phyloP scores from a whole-genome alignment of 2,113 vertebrate genomes.

The Vimba vimba region DNA sequence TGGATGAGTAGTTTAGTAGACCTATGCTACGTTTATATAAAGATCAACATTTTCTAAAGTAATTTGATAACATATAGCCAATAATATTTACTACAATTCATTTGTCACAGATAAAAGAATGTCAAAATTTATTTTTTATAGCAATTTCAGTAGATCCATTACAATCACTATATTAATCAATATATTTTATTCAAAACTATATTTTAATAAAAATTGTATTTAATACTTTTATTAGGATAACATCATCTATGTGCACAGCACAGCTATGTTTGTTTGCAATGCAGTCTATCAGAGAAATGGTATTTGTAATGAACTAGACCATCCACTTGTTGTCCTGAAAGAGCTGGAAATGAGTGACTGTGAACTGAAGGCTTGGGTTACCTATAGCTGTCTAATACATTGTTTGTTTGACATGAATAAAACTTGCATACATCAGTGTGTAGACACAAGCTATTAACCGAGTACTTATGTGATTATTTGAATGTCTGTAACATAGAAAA shows the following conservation, averaged over 20 bases:
- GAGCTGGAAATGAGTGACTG: neutral
- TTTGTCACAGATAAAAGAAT: too few species aligned
- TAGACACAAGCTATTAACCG: neutral
- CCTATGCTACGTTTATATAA: too few species aligned
- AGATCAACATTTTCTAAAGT: too few species aligned
- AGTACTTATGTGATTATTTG: neutral
- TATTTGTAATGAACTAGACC: neutral
- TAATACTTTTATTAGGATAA: neutral
- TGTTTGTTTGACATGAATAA: neutral
- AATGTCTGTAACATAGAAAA: neutral
- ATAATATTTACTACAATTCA: too few species aligned
- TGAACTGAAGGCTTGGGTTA: neutral
- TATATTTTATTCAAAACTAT: neutral
- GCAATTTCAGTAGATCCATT: too few species aligned
- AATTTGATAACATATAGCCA: too few species aligned
- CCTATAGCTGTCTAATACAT: neutral
- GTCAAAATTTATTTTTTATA: too few species aligned
- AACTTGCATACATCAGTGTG: neutral
- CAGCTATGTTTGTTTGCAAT: neutral
- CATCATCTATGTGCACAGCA: neutral
- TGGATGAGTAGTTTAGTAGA: too few species aligned
- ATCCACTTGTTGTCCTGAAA: neutral
- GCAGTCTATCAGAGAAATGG: neutral
- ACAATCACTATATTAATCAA: too few species aligned
- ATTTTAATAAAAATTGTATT: neutral